phyloP scores from a whole-genome alignment of 2,888 invertebrate species.

The Heliconius sara region DNA sequence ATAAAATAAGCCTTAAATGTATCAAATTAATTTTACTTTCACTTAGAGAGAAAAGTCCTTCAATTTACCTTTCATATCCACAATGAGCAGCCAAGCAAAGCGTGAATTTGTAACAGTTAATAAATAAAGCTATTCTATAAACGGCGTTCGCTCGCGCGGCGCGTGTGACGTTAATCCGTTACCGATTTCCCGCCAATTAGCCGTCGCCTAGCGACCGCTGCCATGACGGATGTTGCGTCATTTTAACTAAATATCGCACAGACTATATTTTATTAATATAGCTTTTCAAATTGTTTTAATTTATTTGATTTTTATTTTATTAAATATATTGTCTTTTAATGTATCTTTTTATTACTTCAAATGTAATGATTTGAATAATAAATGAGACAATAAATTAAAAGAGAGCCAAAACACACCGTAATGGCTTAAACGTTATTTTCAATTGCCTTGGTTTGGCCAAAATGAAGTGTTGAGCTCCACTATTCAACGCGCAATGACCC shows the following conservation, averaged over 20 bases:
- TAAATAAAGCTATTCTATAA: constrained; percentile 47
- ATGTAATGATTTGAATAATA: too few relatives aligned
- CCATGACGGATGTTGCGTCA: constrained; percentile 58
- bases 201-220: constrained; percentile 69
- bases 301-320: not conserved
- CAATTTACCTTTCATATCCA: constrained; percentile 23
- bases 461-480: too few relatives aligned
- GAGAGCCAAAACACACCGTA: too few relatives aligned
- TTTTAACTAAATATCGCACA: constrained; percentile 52
- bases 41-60: not conserved
- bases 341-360: not conserved
- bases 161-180: constrained; percentile 60
- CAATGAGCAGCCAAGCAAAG: constrained; percentile 29
- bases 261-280: constrained; percentile 11
- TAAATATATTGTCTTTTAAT: not conserved
- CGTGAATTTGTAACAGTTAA: constrained; percentile 41
- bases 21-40: not conserved
- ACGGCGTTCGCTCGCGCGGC: constrained; percentile 50
- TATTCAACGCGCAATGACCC: too few relatives aligned
- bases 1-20: not conserved
- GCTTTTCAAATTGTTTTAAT: not conserved
- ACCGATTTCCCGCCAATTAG: constrained; percentile 75
- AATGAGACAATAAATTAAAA: too few relatives aligned
- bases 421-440: too few relatives aligned
- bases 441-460: too few relatives aligned